Conservation (phyloP, 2,797 vertebrate species). For the Enteromius argenteus region DNA sequence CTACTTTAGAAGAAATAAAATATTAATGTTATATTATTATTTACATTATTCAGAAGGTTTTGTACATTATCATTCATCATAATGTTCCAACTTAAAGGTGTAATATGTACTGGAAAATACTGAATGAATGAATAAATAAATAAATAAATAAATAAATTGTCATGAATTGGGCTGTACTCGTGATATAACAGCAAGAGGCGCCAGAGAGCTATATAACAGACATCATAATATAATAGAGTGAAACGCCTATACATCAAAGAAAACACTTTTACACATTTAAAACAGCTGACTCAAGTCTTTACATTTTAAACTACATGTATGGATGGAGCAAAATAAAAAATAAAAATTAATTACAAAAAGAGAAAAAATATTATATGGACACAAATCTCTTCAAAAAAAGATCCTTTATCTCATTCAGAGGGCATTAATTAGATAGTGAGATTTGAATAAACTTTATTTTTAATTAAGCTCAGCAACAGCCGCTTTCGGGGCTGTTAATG, state of each 20-base stretch:
- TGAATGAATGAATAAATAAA: neutral
- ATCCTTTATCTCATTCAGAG: neutral
- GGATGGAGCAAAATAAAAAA: neutral
- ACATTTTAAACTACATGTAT: neutral
- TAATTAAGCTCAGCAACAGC: constrained; percentile 29
- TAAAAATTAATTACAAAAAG: neutral
- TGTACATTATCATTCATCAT: neutral
- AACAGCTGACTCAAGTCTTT: neutral
- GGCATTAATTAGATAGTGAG: constrained; percentile 10
- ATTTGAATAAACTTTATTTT: constrained; percentile 37
- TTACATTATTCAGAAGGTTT: neutral
- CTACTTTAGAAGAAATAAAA: neutral
- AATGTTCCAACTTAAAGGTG: neutral
- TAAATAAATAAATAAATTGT: neutral
- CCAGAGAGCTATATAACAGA: constrained; percentile 23
- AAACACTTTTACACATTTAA: neutral
- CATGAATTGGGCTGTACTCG: neutral
- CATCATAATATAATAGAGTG: neutral
- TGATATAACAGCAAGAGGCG: constrained; percentile 20
- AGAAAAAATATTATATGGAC: neutral
- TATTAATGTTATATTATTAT: neutral
- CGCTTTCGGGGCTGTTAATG: constrained; percentile 22
- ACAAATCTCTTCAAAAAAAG: neutral
- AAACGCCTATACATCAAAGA: neutral
- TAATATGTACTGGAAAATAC: neutral